Conservation (phyloP, 2,888 invertebrate genomes). For the Tortrix viridana region DNA sequence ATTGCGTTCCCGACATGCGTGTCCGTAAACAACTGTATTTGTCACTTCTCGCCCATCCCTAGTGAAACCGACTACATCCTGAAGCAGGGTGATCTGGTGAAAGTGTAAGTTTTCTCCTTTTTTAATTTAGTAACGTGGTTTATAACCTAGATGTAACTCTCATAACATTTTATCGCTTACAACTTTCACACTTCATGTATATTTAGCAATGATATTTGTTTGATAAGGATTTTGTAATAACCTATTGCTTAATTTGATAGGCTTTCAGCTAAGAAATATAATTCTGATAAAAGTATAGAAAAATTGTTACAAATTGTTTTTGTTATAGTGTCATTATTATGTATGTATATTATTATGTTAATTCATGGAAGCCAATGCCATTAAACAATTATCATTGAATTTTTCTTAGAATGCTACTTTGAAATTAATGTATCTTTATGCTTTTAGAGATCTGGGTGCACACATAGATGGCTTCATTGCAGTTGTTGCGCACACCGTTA, state of each 20-base stretch:
- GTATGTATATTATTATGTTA: no score
- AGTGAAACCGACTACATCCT: conserved; percentile 95
- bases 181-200: neutral
- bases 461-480: conserved; percentile 99
- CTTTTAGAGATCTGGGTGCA: conserved; percentile 95
- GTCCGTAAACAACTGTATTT: conserved; percentile 99
- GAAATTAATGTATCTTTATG: neutral
- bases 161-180: neutral
- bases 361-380: no score
- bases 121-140: neutral
- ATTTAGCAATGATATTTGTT: neutral
- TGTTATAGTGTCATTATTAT: no score
- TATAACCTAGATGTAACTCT: conserved; percentile 2
- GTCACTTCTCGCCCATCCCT: conserved; percentile 98
- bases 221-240: conserved; percentile 6
- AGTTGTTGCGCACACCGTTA: conserved; percentile 97
- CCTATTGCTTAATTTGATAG: neutral
- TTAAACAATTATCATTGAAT: no score
- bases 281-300: neutral
- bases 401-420: neutral
- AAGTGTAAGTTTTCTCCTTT: conserved; percentile 91
- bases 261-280: neutral
- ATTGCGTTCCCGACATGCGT: conserved; percentile 99
- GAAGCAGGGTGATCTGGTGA: conserved; percentile 97
- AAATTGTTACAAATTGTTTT: no score